Conservation (phyloP, 2,888 invertebrate species). For the Kuschelorhynchus macadamiae region DNA sequence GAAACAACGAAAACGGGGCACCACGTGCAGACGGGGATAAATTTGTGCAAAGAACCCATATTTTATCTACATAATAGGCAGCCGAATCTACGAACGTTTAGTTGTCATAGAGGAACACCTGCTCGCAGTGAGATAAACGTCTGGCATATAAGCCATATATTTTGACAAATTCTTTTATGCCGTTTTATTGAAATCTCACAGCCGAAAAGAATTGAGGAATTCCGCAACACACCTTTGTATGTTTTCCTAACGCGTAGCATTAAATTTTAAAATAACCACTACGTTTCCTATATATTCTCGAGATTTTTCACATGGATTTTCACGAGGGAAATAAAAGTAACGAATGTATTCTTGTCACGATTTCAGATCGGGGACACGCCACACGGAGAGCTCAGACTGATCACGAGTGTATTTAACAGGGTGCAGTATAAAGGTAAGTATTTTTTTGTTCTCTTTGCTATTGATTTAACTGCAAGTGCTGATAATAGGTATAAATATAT, state of each 20-base stretch:
- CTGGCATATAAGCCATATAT: too few species aligned
- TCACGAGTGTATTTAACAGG: conserved; percentile 90
- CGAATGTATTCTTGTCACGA: conserved; percentile 58
- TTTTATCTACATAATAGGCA: too few species aligned
- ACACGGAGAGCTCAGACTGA: conserved; percentile 87
- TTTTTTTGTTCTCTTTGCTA: conserved; percentile 11
- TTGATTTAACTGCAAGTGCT: neutral
- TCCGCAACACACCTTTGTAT: neutral
- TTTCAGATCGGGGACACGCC: conserved; percentile 89
- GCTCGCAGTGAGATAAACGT: too few species aligned
- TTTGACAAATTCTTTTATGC: too few species aligned
- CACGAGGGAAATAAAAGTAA: conserved; percentile 47
- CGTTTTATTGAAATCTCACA: too few species aligned
- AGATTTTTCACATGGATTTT: conserved; percentile 39
- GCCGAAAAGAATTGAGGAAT: neutral
- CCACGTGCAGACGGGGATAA: too few species aligned
- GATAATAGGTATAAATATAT: too few species aligned
- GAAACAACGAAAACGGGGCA: too few species aligned
- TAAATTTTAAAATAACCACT: conserved; percentile 32
- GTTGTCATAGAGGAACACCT: too few species aligned
- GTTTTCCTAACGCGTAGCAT: conserved; percentile 18
- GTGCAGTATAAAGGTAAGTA: conserved; percentile 86
- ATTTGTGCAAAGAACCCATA: too few species aligned
- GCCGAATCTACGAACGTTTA: too few species aligned
- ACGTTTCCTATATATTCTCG: conserved; percentile 34